These are phyloP conservation scores for Porites rus DNA, from an alignment of 92 coral and sea anemone species.

Conservation along the genomic window DNA sequence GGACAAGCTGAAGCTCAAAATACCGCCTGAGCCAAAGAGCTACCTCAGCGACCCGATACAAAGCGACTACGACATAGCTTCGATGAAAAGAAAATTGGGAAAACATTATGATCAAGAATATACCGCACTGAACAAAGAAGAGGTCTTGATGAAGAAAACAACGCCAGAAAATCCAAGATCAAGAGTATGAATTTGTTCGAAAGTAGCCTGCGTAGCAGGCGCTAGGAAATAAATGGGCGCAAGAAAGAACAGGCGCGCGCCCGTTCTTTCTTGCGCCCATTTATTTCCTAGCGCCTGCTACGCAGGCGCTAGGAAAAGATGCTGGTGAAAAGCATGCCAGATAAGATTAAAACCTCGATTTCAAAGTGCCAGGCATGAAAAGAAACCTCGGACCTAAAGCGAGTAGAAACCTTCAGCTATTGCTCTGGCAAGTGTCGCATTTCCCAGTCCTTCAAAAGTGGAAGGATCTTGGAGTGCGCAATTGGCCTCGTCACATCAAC, in stretches of 20 bases:
- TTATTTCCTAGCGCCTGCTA: no score
- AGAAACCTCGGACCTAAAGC: conserved; percentile 91
- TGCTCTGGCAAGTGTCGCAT: conserved; percentile 95
- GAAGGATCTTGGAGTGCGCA: conserved; percentile 83
- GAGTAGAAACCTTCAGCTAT: conserved; percentile 92
- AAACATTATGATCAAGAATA: conserved; percentile 63
- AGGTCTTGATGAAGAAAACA: conserved; percentile 53
- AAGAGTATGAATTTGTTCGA: conserved; percentile 62
- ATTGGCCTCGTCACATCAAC: conserved; percentile 92
- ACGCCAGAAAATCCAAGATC: neutral
- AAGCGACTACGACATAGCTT: conserved; percentile 54
- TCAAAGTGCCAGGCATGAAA: conserved; percentile 90
- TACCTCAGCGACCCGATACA: conserved; percentile 72
- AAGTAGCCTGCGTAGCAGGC: no score
- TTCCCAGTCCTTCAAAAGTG: conserved; percentile 90
- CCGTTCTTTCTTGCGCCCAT: no score
- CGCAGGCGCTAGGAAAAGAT: conserved; percentile 24
- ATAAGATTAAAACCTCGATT: conserved; percentile 85
- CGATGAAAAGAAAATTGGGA: conserved; percentile 65
- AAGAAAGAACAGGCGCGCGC: no score
- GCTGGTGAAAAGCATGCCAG: conserved; percentile 90
- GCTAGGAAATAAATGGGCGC: no score
- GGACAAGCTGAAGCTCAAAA: conserved; percentile 39
- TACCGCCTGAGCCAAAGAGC: conserved; percentile 39
- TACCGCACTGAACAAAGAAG: conserved; percentile 72